Evolutionary conservation across 1,140 invertebrate species (phyloP), one percentile per base, ranked within the genome.

Genomic region (Leptinotarsa undecemlineata): DNA sequence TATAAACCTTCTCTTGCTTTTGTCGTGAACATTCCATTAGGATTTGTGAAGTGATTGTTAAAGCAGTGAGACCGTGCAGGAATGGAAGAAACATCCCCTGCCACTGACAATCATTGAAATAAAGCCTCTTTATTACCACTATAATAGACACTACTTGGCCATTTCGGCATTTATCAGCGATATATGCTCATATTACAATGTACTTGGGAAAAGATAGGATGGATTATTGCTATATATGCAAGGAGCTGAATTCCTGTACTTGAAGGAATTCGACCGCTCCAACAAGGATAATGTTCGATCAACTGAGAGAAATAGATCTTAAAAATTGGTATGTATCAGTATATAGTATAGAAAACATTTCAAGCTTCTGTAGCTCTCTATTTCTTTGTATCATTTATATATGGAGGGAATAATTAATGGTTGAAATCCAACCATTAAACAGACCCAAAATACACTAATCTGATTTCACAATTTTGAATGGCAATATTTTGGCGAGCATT

Each of bases 81-180:
- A 78, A 78, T 78, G 74, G 71, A 51, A 57, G 68, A 72, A 78
- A 61, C 67, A 75, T 77, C 74, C 74, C 71, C 76, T 78, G 76
- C 63, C 72, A 60, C 71, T 78, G 76, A 78, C 76, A 78, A 73
- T 78, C 76, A 78, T 78, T 78, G 76, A 78, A 78, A 78, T 78
- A 78, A 73, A 78, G 76, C 76, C 76, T 70, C 72, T 74, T 77
- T 77, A 77, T 77, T 75, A 73, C 74, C 73, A 66, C 73, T 73
- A 75, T 74, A 75, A 75, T 77, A 73, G 73, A 74, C 76, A 77
- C 76, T 77, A 72, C 61, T 77, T 62, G 72, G 42, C 51, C 42
- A 61, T 72, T 63, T 64, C 47, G 62, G 71, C 23, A 61, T 63
- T 72, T 72, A 72, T 72, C 60, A 72, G 47, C 60, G 62, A 72